Base-by-base conservation (phyloP, 1,140 invertebrate genomes). In the Cecropterus lyciades region DNA sequence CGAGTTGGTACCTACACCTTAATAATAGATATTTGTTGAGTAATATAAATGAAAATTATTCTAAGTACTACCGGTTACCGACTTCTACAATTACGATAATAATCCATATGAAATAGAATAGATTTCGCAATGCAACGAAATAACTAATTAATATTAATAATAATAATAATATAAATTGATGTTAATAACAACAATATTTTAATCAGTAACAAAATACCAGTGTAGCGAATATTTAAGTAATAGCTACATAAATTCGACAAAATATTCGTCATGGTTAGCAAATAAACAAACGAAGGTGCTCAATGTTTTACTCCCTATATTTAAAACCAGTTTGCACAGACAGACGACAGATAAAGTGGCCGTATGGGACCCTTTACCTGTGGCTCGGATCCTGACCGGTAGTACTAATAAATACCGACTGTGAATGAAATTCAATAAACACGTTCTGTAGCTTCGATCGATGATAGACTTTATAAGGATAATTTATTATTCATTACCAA, bases 401-500 rank as follows among this genome's bases (percentile, higher is more conserved):
- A 65, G 49, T 55, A 53, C 43, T 65, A 27, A 65, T 17, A 65
- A 52, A n/a, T 65, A 42, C 16, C 30, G 46, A 55, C 49, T 73
- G 65, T 56, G 49, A 70, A 73, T 72, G 73, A 62, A 52, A 42
- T 67, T 64, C 33, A 16, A 56, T 59, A 56, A 37, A 64, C 59
- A 45, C 14, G 40, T 30, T 40, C 20, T 67, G 52, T 55, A 57
- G 51, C 30, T 51, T 67, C 62, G 33, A 45, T 66, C 62, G 69
- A 69, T 48, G n/a, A 65, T 72, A 69, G 70, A 63, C 63, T 72
- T 59, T 69, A 51, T 72, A 72, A 69, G 56, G 63, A 69, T 69
- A 69, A 72, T 72, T 72, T 72, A 72, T 72, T 72, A 65, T 69
- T 63, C 62, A 72, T 66, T 65, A 72, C 52, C 57, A 63, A 56